Evolutionary conservation across 2,888 invertebrate genomes (phyloP).

Genomic region (Caenorhabditis angaria): DNA sequence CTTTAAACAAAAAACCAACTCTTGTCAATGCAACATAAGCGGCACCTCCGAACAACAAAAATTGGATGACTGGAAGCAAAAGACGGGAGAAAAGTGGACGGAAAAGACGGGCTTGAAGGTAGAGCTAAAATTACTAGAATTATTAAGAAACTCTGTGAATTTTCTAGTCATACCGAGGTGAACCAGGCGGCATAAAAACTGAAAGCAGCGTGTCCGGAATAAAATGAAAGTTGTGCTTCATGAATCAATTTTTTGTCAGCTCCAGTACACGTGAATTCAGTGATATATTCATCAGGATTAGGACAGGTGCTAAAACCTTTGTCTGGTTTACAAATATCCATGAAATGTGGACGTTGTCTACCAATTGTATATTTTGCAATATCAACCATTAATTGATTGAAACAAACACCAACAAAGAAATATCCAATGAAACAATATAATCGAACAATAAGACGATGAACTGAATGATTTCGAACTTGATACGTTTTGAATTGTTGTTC

Average conservation of each 20-base stretch:
- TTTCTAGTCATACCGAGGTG: slow-evolving; percentile 60
- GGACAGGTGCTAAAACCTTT: too few species aligned
- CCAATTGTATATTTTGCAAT: slow-evolving; percentile 93
- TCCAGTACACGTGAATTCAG: slow-evolving; percentile 61
- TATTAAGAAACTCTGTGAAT: neutral
- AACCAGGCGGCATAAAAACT: slow-evolving; percentile 72
- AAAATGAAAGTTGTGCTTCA: slow-evolving; percentile 70
- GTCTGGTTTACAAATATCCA: slow-evolving; percentile 84
- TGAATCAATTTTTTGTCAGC: slow-evolving; percentile 62
- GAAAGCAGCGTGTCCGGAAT: slow-evolving; percentile 72
- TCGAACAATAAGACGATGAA: slow-evolving; percentile 70
- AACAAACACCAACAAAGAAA: slow-evolving; percentile 72
- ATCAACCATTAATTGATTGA: slow-evolving; percentile 79
- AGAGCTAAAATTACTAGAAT: slow-evolving; percentile 77
- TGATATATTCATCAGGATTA: slow-evolving; percentile 59
- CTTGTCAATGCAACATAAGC: slow-evolving; percentile 51
- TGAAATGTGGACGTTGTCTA: slow-evolving; percentile 91
- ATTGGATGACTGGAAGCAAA: slow-evolving; percentile 86
- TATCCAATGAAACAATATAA: slow-evolving; percentile 70
- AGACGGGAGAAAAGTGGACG: slow-evolving; percentile 82
- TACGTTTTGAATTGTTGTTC: slow-evolving; percentile 64
- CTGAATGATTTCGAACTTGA: slow-evolving; percentile 55
- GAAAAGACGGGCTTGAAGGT: slow-evolving; percentile 85
- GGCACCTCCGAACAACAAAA: slow-evolving; percentile 78
- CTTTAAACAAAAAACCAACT: slow-evolving; percentile 12